Evolutionary conservation across 2,888 invertebrate species (phyloP).

Genomic region (Sisyra nigra): DNA sequence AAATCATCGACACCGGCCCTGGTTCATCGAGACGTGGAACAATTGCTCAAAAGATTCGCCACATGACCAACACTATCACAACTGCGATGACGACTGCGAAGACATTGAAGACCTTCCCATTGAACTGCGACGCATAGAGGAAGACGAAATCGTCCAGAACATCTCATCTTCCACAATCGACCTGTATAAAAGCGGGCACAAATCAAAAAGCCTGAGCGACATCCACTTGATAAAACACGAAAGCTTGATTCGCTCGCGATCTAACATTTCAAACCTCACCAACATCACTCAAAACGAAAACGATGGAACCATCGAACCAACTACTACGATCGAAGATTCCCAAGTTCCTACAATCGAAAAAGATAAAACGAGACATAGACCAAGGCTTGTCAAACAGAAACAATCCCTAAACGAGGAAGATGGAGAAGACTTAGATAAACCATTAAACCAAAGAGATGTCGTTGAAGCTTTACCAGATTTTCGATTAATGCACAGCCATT

Average conservation of each 20-base stretch:
- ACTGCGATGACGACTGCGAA: conserved; percentile 40
- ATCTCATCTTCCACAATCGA: conserved; percentile 22
- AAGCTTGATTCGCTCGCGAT: conserved; percentile 55
- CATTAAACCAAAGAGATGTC: conserved; percentile 51
- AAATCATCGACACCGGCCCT: conserved; percentile 39
- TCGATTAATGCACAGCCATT: conserved; percentile 31
- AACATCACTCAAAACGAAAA: conserved; percentile 13
- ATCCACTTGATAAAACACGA: conserved; percentile 59
- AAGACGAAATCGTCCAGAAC: conserved; percentile 26
- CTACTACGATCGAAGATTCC: conserved; percentile 21
- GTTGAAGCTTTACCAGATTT: conserved; percentile 50
- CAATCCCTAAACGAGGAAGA: conserved; percentile 66
- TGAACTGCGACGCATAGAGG: conserved; percentile 67
- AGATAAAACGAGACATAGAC: conserved; percentile 27
- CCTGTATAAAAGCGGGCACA: conserved; percentile 38
- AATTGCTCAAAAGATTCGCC: conserved; percentile 24
- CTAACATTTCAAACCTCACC: conserved; percentile 54
- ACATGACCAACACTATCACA: conserved; percentile 30
- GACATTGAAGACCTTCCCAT: conserved; percentile 68
- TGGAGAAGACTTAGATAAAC: conserved; percentile 44
- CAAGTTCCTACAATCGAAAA: not conserved
- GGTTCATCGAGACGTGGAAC: conserved; percentile 73
- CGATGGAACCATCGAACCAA: conserved; percentile 16
- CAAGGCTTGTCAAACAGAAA: conserved; percentile 73
- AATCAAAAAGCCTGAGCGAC: conserved; percentile 72